phyloP scores from a whole-genome alignment of 2,888 invertebrate species.

The Lycophotia porphyrea region DNA sequence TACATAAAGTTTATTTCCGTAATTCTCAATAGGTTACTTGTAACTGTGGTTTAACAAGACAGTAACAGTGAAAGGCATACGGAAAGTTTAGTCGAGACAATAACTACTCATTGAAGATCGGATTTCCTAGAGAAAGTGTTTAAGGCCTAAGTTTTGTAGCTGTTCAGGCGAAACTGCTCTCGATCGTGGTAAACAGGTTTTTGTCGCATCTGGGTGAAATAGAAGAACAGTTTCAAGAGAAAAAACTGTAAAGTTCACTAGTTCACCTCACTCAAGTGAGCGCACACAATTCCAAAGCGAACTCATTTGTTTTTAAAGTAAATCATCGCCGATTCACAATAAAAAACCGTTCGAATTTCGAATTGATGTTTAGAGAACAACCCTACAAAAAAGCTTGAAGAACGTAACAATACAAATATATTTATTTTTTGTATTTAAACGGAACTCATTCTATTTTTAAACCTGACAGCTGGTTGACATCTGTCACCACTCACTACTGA shows the following conservation, averaged over 20 bases:
- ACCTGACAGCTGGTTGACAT: slow-evolving; percentile 23
- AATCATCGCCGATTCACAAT: not conserved
- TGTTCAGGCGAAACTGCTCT: slow-evolving; percentile 24
- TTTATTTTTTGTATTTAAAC: not conserved
- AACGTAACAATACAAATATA: not conserved
- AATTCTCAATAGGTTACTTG: slow-evolving; percentile 8
- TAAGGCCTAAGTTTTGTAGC: slow-evolving; percentile 14
- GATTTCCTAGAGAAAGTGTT: slow-evolving; percentile 54
- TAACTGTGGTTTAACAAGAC: slow-evolving; percentile 38
- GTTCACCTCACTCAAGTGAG: not conserved
- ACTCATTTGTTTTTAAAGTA: not conserved
- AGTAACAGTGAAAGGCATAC: slow-evolving; percentile 47
- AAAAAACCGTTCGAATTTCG: not conserved
- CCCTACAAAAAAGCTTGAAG: not conserved
- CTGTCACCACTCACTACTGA: slow-evolving; percentile 24
- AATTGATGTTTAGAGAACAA: not conserved
- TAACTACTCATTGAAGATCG: slow-evolving; percentile 43
- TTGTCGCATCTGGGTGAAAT: not conserved
- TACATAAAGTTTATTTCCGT: slow-evolving; percentile 48
- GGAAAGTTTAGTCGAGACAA: slow-evolving; percentile 51
- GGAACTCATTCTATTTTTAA: slow-evolving; percentile 35
- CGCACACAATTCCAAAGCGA: not conserved
- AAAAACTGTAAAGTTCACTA: not conserved
- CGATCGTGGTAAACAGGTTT: not conserved
- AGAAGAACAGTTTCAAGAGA: not conserved